phyloP scores from a whole-genome alignment of 1,140 invertebrate genomes.

The Anastrepha ludens region DNA sequence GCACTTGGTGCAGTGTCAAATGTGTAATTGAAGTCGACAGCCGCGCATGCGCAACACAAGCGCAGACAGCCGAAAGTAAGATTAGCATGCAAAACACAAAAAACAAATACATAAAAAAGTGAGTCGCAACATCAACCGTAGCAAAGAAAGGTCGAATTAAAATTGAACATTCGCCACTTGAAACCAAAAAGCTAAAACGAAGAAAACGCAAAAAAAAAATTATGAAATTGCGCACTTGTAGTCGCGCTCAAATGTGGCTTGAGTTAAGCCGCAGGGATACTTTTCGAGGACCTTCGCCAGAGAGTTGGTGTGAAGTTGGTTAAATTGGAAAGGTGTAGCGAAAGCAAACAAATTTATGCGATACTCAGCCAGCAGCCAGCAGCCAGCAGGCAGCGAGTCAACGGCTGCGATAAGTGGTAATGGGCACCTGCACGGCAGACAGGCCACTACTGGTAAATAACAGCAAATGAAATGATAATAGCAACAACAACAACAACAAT shows the following conservation, averaged over 20 bases:
- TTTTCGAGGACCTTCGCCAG: not conserved
- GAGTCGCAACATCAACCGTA: not conserved
- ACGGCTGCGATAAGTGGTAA: not conserved
- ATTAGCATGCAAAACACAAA: not conserved
- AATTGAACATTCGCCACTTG: not conserved
- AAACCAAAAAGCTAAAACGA: too few relatives aligned
- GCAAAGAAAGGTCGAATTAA: conserved; percentile 2
- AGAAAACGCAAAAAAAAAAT: not conserved
- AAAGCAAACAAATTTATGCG: conserved; percentile 11
- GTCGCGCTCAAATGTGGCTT: too few relatives aligned
- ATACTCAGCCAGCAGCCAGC: not conserved
- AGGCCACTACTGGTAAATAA: not conserved
- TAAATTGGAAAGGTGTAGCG: not conserved
- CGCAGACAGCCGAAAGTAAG: too few relatives aligned
- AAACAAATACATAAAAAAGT: not conserved
- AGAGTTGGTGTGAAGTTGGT: not conserved
- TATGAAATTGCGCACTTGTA: not conserved
- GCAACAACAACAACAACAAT: not conserved
- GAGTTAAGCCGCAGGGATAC: not conserved
- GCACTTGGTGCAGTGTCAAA: not conserved
- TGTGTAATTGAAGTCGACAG: not conserved
- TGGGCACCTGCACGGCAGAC: conserved; percentile 1
- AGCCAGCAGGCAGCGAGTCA: not conserved
- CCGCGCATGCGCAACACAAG: not conserved
- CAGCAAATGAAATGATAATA: too few relatives aligned